Evolutionary conservation across 2,113 vertebrate genomes (phyloP).

Genomic region (Uria aalge): DNA sequence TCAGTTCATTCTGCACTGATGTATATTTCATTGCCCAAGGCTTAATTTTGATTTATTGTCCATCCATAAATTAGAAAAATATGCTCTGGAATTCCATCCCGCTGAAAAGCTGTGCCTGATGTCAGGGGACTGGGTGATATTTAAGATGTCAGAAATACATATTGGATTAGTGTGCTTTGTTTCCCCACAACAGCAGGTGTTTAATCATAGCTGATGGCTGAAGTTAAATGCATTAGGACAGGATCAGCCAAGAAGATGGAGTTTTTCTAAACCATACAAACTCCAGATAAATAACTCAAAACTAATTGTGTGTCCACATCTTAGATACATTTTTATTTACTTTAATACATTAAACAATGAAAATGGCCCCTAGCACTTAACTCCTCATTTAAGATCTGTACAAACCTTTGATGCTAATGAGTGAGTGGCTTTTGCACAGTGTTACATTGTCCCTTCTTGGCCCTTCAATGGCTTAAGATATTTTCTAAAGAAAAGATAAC

Average conservation of each 20-base stretch:
- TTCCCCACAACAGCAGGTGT: conserved; percentile 99
- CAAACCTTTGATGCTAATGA: conserved; percentile 70
- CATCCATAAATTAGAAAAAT: conserved; percentile 99
- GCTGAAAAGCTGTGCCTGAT: conserved; percentile 93
- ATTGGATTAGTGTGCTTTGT: conserved; percentile 99
- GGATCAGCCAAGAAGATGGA: conserved; percentile 90
- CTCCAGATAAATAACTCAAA: conserved; percentile 85
- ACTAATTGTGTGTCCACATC: conserved; percentile 82
- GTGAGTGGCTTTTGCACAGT: conserved; percentile 58
- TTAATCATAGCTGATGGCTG: conserved; percentile 99
- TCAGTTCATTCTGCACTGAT: conserved; percentile 91
- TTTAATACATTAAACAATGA: conserved; percentile 81
- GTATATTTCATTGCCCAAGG: conserved; percentile 98
- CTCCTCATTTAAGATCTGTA: conserved; percentile 67
- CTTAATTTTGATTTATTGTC: conserved; percentile 99
- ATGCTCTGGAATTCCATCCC: conserved; percentile 99
- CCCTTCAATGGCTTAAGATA: conserved; percentile 16
- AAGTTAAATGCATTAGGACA: conserved; percentile 99
- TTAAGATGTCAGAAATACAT: conserved; percentile 99
- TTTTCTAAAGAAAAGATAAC: neutral
- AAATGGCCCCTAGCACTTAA: conserved; percentile 76
- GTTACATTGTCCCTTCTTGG: conserved; percentile 44
- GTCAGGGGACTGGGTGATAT: conserved; percentile 99
- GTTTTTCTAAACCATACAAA: conserved; percentile 88
- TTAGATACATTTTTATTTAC: conserved; percentile 83